Evolutionary conservation across 2,888 invertebrate species (phyloP), one percentile per base, ranked within the genome.

Genomic region (Empis livida): DNA sequence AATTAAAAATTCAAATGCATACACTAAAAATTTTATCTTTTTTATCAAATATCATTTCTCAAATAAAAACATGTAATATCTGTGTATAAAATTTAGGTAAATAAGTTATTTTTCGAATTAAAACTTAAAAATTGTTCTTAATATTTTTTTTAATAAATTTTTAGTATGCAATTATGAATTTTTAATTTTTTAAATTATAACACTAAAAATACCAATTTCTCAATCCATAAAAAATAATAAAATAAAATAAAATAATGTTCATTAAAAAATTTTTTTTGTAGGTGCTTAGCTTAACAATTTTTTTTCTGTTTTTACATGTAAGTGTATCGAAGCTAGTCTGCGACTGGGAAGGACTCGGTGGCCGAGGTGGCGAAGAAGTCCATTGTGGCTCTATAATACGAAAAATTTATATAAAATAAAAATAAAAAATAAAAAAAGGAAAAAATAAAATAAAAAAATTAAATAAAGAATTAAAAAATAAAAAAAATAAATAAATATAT

Each of bases 311-410:
- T 53, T 71, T 71, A 71, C 71, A 71, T 71, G 71, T 70, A 60
- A 68, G 68, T 63, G 70, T 67, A 60, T 71, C 71, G 69, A 71
- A 71, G 71, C 68, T 70, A 66, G 71, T 71, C 71, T 71, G 71
- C 66, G 68, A 64, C 65, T 70, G 70, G 61, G 70, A 56, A 51
- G 71, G 71, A 64, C 71, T 71, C 64, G 68, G 70, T 60, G 71
- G 70, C 68, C 71, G 62, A 60, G 71, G 68, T 55, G 71, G 71
- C 63, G 71, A 70, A 62, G 71, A 61, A 57, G 71, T 71, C 71
- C 71, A 71, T 63, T 71, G 71, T 63, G 70, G 65, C 65, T 71
- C 71, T 71, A 71, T 64, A 70, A 68, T 60, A 61, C 62, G 60
- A 61, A 62, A 55, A 64, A 61, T 54, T 53, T 57, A 59, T 63